Evolutionary conservation across 2,113 vertebrate genomes (phyloP).

Genomic region (Pongo abelii): DNA sequence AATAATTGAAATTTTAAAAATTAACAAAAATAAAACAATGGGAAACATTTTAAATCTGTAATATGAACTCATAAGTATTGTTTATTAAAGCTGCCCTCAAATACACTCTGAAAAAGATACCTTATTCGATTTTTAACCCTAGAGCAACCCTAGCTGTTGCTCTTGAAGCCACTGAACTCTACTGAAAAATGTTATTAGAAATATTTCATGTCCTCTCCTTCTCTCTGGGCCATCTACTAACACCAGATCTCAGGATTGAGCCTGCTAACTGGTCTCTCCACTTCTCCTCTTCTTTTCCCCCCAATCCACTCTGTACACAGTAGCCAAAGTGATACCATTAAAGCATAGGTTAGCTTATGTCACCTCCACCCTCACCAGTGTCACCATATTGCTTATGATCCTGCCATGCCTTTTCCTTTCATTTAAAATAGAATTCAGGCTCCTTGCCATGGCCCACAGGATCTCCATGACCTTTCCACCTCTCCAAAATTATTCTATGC

Average conservation of each 20-base stretch:
- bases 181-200: background rate
- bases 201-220: background rate
- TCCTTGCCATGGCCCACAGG: too few relatives aligned
- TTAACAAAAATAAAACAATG: background rate
- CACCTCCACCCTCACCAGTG: background rate
- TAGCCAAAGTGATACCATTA: background rate
- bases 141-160: background rate
- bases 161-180: background rate
- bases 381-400: background rate
- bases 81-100: slow-evolving; percentile 64
- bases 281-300: too few relatives aligned
- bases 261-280: background rate
- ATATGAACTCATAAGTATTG: slow-evolving; percentile 5
- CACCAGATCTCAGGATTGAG: background rate
- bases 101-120: background rate
- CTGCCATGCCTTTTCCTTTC: background rate
- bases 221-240: background rate
- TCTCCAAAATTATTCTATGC: background rate
- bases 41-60: background rate
- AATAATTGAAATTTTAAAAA: too few relatives aligned
- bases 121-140: background rate
- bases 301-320: background rate
- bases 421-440: background rate
- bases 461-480: background rate
- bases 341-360: too few relatives aligned